These are phyloP conservation scores for Tangara arthus DNA, from an alignment of 2,797 vertebrate genomes.

Conservation along the genomic window DNA sequence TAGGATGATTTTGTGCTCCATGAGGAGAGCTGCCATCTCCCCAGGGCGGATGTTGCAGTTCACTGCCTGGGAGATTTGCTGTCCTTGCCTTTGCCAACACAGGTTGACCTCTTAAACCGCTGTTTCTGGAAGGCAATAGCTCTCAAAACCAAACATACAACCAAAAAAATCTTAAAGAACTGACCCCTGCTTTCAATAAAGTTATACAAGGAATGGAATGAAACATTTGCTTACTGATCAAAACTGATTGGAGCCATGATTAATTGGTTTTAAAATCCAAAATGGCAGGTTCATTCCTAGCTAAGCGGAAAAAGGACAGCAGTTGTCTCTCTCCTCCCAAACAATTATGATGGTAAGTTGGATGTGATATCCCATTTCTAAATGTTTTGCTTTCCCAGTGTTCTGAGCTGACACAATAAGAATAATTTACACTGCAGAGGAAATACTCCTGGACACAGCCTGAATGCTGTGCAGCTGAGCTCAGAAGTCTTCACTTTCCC, in stretches of 20 bases:
- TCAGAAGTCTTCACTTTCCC: neutral
- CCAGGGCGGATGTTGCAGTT: neutral
- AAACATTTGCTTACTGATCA: neutral
- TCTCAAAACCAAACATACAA: neutral
- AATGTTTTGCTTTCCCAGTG: neutral
- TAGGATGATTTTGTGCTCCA: neutral
- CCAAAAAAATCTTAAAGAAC: neutral
- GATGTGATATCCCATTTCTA: neutral
- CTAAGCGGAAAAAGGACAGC: neutral
- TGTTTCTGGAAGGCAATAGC: neutral
- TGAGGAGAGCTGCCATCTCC: neutral
- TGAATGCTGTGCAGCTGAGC: neutral
- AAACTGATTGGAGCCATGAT: neutral
- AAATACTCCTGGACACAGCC: neutral
- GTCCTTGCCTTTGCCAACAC: neutral
- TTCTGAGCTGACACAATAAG: neutral
- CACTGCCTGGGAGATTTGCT: neutral
- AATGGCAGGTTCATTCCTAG: neutral
- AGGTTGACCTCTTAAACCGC: accelerated
- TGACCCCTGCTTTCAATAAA: neutral
- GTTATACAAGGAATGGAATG: neutral
- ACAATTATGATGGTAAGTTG: neutral
- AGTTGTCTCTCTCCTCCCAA: neutral
- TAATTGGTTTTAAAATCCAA: neutral
- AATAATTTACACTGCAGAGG: neutral